phyloP scores from a whole-genome alignment of 2,888 invertebrate genomes.

The Orthosia cruda region DNA sequence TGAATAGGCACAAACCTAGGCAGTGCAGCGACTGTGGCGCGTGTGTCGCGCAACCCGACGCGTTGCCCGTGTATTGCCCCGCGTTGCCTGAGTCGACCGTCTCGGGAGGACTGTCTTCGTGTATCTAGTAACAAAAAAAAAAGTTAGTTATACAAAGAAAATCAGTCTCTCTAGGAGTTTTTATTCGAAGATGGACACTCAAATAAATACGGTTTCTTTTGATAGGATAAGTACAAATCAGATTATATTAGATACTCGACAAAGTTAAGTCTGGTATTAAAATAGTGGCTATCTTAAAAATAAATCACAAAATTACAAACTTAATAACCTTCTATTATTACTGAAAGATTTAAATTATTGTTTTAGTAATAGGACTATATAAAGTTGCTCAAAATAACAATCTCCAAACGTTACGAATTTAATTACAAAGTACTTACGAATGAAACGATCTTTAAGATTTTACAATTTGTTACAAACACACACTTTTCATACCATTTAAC shows the following conservation, averaged over 20 bases:
- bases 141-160: conserved; percentile 22
- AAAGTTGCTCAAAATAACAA: conserved; percentile 3
- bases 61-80: conserved; percentile 75
- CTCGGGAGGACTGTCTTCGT: conserved; percentile 83
- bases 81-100: conserved; percentile 71
- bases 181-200: neutral
- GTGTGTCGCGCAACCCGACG: conserved; percentile 82
- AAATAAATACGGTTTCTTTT: conserved; percentile 14
- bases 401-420: conserved; percentile 39
- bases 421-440: conserved; percentile 28
- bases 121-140: conserved; percentile 79
- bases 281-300: neutral
- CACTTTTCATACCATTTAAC: conserved; percentile 69
- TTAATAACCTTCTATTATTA: neutral
- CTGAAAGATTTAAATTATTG: neutral
- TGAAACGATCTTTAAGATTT: conserved; percentile 7
- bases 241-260: conserved; percentile 4
- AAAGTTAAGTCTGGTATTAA: neutral
- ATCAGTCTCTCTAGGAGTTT: neutral
- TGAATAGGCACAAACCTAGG: conserved; percentile 91
- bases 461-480: conserved; percentile 47
- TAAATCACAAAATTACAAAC: too few species aligned
- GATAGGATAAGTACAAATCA: conserved; percentile 12
- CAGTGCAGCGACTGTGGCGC: conserved; percentile 85
- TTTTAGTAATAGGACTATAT: conserved; percentile 10